phyloP scores from a whole-genome alignment of 2,888 invertebrate genomes.

The Spialia ferax region DNA sequence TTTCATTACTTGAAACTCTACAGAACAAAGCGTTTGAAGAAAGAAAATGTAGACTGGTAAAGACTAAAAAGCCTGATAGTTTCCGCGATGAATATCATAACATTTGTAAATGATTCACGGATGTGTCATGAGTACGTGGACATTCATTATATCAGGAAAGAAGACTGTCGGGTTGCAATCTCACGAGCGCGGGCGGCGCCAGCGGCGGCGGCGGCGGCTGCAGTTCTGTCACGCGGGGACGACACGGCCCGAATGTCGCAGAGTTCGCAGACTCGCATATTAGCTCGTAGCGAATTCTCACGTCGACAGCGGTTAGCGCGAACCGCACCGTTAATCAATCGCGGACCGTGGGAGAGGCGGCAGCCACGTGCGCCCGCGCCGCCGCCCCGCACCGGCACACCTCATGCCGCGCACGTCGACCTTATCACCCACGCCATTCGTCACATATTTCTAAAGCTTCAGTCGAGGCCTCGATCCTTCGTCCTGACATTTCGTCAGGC shows the following conservation, averaged over 20 bases:
- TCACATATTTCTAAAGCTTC: slow-evolving; percentile 12
- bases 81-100: slow-evolving; percentile 26
- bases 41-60: no score
- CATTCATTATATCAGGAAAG: slow-evolving; percentile 38
- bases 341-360: slow-evolving; percentile 66
- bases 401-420: slow-evolving; percentile 18
- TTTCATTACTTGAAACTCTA: neutral
- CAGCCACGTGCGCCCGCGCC: slow-evolving; percentile 56
- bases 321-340: slow-evolving; percentile 72
- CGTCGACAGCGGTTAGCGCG: slow-evolving; percentile 60
- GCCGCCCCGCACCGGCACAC: slow-evolving; percentile 37
- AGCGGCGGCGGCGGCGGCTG: slow-evolving; percentile 47
- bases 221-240: slow-evolving; percentile 64
- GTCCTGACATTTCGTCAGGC: slow-evolving; percentile 42
- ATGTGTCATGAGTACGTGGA: slow-evolving; percentile 31
- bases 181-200: slow-evolving; percentile 31
- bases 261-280: slow-evolving; percentile 56
- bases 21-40: neutral
- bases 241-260: slow-evolving; percentile 62
- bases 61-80: neutral
- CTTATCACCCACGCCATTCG: slow-evolving; percentile 20
- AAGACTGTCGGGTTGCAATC: slow-evolving; percentile 33
- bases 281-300: slow-evolving; percentile 62
- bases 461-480: neutral
- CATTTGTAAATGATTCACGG: slow-evolving; percentile 35